phyloP scores from a whole-genome alignment of 2,797 vertebrate genomes.

The Varecia variegata region DNA sequence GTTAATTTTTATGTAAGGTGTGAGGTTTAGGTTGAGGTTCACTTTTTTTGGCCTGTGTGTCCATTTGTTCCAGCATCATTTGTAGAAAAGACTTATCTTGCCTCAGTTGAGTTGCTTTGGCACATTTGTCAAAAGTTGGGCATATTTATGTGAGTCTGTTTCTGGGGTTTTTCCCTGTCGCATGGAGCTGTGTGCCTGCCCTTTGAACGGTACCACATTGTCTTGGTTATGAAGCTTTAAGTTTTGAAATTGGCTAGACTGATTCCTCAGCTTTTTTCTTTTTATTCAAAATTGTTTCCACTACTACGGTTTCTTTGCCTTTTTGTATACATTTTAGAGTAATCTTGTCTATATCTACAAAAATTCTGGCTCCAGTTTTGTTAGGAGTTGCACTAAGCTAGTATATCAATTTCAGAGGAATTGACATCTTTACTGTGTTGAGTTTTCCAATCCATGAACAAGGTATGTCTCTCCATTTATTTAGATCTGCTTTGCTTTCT shows the following conservation, averaged over 20 bases:
- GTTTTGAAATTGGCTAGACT: neutral
- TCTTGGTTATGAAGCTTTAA: neutral
- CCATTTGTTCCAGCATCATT: accelerated
- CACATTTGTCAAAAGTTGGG: neutral
- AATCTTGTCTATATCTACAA: neutral
- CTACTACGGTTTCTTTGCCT: neutral
- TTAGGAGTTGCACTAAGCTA: neutral
- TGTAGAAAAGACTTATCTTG: neutral
- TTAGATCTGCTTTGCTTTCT: neutral
- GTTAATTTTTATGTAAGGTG: too few species aligned
- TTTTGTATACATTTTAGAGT: neutral
- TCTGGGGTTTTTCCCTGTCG: too few species aligned
- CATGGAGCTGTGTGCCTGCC: neutral
- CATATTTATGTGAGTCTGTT: accelerated
- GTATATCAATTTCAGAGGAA: neutral
- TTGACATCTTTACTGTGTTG: neutral
- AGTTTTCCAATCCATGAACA: neutral
- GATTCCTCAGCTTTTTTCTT: neutral
- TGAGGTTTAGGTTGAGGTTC: neutral
- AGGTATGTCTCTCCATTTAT: neutral
- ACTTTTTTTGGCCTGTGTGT: neutral
- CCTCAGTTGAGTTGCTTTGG: neutral
- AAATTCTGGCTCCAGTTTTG: neutral
- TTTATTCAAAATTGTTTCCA: neutral
- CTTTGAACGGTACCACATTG: too few species aligned